These are phyloP conservation scores for Drosophila takahashii DNA, from an alignment of 1,140 invertebrate genomes.

Conservation along the genomic window DNA sequence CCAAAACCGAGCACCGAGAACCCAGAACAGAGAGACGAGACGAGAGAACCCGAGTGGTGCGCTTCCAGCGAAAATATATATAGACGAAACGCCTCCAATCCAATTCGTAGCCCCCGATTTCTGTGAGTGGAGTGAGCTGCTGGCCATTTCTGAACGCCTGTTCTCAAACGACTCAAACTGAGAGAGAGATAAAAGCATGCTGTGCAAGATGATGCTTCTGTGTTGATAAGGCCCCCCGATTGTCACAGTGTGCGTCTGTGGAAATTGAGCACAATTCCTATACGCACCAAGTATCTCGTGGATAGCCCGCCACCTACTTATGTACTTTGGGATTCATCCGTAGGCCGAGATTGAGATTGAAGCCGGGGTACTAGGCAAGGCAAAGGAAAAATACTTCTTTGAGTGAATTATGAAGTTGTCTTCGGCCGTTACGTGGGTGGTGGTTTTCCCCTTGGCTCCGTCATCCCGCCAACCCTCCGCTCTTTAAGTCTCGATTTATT, in stretches of 20 bases:
- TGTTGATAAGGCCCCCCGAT: conserved; percentile 71
- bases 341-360: conserved; percentile 44
- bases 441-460: conserved; percentile 4
- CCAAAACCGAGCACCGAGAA: conserved; percentile 10
- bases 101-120: conserved; percentile 20
- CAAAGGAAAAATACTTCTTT: conserved; percentile 22
- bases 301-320: conserved; percentile 57
- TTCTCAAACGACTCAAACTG: conserved; percentile 81
- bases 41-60: conserved; percentile 47
- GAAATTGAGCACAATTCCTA: conserved; percentile 78
- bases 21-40: conserved; percentile 19
- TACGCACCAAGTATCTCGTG: conserved; percentile 60
- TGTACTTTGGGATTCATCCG: conserved; percentile 42
- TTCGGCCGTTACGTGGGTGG: conserved; percentile 65
- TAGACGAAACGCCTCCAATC: background rate
- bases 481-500: conserved; percentile 69
- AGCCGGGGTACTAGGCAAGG: conserved; percentile 1
- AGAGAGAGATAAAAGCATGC: conserved; percentile 83
- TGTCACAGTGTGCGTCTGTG: conserved; percentile 43
- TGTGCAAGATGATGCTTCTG: conserved; percentile 81
- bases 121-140: conserved; percentile 65
- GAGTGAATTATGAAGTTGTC: conserved; percentile 80
- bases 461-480: background rate
- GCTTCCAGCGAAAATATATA: conserved; percentile 14
- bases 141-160: conserved; percentile 72